A percentile compares a stretch with the other conserved stretches of the same genome.
Conservation (phyloP, 1,140 invertebrate species). For the Diorhabda carinulata region DNA sequence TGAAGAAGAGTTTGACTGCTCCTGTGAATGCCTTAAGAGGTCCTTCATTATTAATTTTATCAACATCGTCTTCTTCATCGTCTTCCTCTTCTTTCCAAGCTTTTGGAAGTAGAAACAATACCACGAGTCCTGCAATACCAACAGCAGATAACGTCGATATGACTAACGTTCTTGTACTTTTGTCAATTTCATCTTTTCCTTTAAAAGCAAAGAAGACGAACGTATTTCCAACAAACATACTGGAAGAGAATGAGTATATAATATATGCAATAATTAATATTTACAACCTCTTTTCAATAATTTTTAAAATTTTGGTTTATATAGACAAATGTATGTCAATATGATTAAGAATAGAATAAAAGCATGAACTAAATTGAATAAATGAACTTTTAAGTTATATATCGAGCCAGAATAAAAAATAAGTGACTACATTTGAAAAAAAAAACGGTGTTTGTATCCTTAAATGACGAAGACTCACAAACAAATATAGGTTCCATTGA, state of each 20-base stretch:
- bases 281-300: too few species aligned
- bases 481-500: too few species aligned
- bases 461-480: too few species aligned
- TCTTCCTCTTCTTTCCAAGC: slow-evolving; percentile 54
- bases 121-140: slow-evolving; percentile 62
- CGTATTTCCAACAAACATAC: slow-evolving; percentile 88
- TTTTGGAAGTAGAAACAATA: slow-evolving; percentile 62
- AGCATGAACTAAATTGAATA: too few species aligned
- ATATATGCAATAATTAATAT: not conserved
- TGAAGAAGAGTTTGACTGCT: slow-evolving; percentile 72
- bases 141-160: slow-evolving; percentile 71
- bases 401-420: too few species aligned
- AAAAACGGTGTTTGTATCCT: too few species aligned
- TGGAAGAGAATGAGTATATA: slow-evolving; percentile 50
- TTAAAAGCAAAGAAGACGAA: slow-evolving; percentile 90
- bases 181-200: slow-evolving; percentile 65
- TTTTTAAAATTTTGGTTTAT: too few species aligned
- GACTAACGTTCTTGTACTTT: slow-evolving; percentile 63
- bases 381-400: too few species aligned
- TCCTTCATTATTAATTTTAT: slow-evolving; percentile 54
- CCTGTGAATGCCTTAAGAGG: slow-evolving; percentile 66
- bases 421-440: too few species aligned
- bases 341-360: too few species aligned
- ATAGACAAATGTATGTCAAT: too few species aligned
- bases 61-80: slow-evolving; percentile 52